Evolutionary conservation across 1,140 invertebrate species (phyloP).

Genomic region (Drosophila sp.): DNA sequence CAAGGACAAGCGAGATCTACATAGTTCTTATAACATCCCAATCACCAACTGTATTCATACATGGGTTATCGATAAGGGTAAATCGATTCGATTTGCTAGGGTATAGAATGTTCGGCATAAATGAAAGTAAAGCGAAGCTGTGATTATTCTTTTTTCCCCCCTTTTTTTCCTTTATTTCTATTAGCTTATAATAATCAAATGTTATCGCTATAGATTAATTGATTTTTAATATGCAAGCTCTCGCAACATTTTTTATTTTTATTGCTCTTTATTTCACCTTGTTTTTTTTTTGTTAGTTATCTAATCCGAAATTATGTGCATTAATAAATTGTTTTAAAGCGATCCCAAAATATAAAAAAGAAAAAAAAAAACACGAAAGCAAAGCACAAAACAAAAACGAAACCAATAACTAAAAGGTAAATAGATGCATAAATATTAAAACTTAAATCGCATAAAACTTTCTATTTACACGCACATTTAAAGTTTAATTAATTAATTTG

Average conservation of each 20-base stretch:
- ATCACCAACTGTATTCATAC: too few relatives aligned
- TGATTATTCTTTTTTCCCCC: neutral
- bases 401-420: constrained; percentile 3
- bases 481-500: constrained; percentile 57
- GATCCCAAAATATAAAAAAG: constrained; percentile 7
- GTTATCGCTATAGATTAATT: constrained; percentile 50
- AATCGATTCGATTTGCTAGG: neutral
- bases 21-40: too few relatives aligned
- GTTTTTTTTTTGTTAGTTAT: constrained; percentile 24
- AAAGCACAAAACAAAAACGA: constrained; percentile 7
- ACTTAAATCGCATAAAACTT: constrained; percentile 36
- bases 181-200: constrained; percentile 41
- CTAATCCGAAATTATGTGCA: constrained; percentile 59
- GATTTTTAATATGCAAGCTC: constrained; percentile 52
- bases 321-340: constrained; percentile 56
- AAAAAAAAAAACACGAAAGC: constrained; percentile 5
- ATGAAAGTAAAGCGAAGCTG: neutral
- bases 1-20: too few relatives aligned
- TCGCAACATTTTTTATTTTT: neutral
- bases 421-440: constrained; percentile 11
- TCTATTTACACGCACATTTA: constrained; percentile 51
- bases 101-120: neutral
- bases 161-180: neutral
- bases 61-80: too few relatives aligned
- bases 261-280: constrained; percentile 5